Evolutionary conservation across 2,888 invertebrate species (phyloP).

Genomic region (Linnaemya vulpina): DNA sequence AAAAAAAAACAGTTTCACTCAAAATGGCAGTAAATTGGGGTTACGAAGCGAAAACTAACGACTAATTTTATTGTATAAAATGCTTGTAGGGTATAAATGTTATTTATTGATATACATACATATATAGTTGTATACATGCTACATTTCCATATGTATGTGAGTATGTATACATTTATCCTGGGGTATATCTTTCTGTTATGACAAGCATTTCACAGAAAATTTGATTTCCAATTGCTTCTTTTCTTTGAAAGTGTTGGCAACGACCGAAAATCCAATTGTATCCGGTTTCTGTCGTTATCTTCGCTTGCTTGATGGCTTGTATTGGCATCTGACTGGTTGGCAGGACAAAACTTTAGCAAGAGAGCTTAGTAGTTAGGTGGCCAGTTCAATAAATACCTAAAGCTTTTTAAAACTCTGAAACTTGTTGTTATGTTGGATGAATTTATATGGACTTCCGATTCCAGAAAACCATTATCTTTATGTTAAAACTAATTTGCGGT

Average conservation of each 20-base stretch:
- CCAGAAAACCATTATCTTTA: too few relatives aligned
- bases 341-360: not conserved
- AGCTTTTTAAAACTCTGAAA: not conserved
- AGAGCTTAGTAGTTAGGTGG: not conserved
- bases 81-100: too few relatives aligned
- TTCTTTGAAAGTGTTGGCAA: slow-evolving; percentile 35
- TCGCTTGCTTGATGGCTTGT: slow-evolving; percentile 28
- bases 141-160: not conserved
- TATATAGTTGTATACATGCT: not conserved
- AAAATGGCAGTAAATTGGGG: not conserved
- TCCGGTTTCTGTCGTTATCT: slow-evolving; percentile 27
- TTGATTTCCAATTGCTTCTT: not conserved
- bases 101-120: not conserved
- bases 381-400: not conserved
- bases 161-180: not conserved
- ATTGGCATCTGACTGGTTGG: not conserved
- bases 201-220: slow-evolving; percentile 1
- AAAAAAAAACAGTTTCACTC: not conserved
- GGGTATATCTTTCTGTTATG: not conserved
- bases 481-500: too few relatives aligned
- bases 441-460: too few relatives aligned
- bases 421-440: too few relatives aligned
- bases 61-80: too few relatives aligned
- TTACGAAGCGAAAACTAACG: not conserved
- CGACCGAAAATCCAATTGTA: slow-evolving; percentile 62